phyloP scores from a whole-genome alignment of 30 jellyfish, hydroid and myxozoan genomes.

The Hydractinia symbiolongicarpus region DNA sequence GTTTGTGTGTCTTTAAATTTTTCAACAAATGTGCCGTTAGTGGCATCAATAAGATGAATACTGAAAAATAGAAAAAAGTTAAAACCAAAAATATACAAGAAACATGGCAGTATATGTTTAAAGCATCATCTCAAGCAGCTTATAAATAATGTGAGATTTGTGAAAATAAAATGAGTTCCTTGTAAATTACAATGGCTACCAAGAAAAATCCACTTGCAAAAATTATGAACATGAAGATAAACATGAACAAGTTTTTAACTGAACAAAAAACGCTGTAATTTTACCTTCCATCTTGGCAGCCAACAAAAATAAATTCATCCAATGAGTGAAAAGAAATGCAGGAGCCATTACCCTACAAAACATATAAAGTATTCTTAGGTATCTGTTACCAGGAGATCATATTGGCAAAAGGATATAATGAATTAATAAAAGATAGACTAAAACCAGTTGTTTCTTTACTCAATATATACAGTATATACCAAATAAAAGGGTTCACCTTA shows the following conservation, averaged over 20 bases:
- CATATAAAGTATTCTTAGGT: background rate
- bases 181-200: too few species aligned
- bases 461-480: background rate
- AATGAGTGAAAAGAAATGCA: slow-evolving; percentile 1
- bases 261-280: background rate
- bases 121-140: too few species aligned
- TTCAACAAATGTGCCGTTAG: slow-evolving; percentile 14
- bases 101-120: too few species aligned
- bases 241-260: background rate
- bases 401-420: background rate
- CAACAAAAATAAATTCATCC: slow-evolving; percentile 13
- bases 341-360: slow-evolving; percentile 20
- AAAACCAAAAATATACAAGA: too few species aligned
- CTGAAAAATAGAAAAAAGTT: background rate
- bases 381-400: background rate
- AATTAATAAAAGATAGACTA: too few species aligned
- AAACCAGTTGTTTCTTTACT: background rate
- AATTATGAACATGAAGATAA: background rate
- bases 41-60: slow-evolving; percentile 18
- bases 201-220: too few species aligned
- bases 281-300: slow-evolving; percentile 25
- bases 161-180: too few species aligned
- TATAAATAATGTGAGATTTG: too few species aligned
- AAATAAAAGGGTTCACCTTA: background rate
- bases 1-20: slow-evolving; percentile 5